Base-by-base conservation (phyloP, 2,113 vertebrate genomes). In the Hiodon tergisus region DNA sequence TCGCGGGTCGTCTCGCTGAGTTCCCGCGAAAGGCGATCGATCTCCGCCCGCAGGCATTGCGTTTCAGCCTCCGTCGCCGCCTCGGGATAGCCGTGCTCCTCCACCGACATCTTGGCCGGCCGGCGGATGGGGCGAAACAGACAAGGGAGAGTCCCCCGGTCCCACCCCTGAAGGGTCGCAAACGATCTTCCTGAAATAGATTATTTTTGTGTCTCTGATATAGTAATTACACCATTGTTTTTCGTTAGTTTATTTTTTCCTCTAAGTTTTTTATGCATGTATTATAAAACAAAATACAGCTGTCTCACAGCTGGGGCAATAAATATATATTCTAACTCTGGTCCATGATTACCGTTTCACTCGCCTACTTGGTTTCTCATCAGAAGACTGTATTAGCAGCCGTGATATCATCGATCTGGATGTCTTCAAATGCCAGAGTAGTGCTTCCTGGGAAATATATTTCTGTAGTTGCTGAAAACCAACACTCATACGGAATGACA, bases 1-100 rank as follows among this genome's bases (percentile, higher is more conserved):
- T 98, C 93, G 4, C 91, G 91, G 76, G 91, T 97, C 77, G 96
- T 98, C 75, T 96, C 96, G 7, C 93, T 89, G 83, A 98, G 91
- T 84, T 98, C 96, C 77, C 91, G 91, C 66, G 87, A 89, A 16
- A 98, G 89, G 77, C 96, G 91, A 82, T 93, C 94, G 54, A 96
- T 85, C 89, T 98, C 96, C 6, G 83, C 86, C 61, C 88, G 93
- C 79, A 98, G 92, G 93, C 94, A 95, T 82, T 94, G 93, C 10
- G 94, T 92, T 75, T 93, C 93, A 81, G 93, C 92, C 84, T 94
- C 93, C 74, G 95, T 89, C 47, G 88, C 88, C 71, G 87, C 79
- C 59, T 88, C 88, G 79, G 87, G 69, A 69, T 89, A 95, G 13
- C 93, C 94, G 79, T 91, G 91, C 75, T 95, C 94, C 75, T 94